Percentiles rank a stretch among this genome's conserved stretches.
Evolutionary conservation across 1,140 invertebrate genomes (phyloP).

Genomic region (Doryteuthis pealeii): DNA sequence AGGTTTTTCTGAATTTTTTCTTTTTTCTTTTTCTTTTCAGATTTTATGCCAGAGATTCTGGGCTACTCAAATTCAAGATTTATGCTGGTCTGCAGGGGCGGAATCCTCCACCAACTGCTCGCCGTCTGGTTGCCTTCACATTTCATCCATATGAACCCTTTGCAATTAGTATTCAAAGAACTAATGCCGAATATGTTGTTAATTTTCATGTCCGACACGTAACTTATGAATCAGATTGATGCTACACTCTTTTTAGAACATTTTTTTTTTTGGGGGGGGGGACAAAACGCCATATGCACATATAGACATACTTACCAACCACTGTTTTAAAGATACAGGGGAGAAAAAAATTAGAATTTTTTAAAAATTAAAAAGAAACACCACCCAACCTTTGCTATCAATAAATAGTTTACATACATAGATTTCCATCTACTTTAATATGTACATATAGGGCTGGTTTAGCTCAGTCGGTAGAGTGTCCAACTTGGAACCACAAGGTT

Average conservation of each 20-base stretch:
- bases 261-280: neutral
- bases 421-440: no score
- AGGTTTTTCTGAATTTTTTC: neutral
- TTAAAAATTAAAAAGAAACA: no score
- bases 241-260: neutral
- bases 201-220: constrained; percentile 81
- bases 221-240: constrained; percentile 5
- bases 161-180: constrained; percentile 91
- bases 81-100: constrained; percentile 73
- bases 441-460: no score
- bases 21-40: constrained; percentile 61
- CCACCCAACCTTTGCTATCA: neutral
- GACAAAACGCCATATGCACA: neutral
- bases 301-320: neutral
- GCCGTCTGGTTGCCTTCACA: constrained; percentile 93
- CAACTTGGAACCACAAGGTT: no score
- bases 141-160: constrained; percentile 97
- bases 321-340: no score
- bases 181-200: constrained; percentile 93
- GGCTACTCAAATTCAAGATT: constrained; percentile 84
- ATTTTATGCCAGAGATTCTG: constrained; percentile 88
- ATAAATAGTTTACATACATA: neutral
- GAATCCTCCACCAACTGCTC: constrained; percentile 65
- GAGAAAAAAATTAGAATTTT: no score
- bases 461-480: no score